These are phyloP conservation scores for Pyrgilauda ruficollis DNA, from an alignment of 2,113 vertebrate species.

Conservation along the genomic window DNA sequence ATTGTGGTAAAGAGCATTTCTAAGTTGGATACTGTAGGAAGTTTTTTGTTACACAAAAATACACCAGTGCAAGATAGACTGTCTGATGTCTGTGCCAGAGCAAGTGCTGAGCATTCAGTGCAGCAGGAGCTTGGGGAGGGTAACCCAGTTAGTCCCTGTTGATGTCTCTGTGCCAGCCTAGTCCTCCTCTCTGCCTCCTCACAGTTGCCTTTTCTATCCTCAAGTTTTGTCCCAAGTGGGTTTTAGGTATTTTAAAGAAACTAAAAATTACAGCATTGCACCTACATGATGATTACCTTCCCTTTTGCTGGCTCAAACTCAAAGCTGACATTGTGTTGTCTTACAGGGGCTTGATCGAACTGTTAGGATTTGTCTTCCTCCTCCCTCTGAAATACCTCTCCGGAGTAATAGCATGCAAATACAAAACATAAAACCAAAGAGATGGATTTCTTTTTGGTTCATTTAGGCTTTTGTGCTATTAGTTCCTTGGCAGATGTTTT, in stretches of 20 bases:
- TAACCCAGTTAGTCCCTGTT: neutral
- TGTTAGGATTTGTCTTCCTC: neutral
- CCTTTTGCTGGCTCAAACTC: neutral
- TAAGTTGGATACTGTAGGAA: neutral
- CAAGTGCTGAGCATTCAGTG: neutral
- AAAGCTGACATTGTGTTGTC: neutral
- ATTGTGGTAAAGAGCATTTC: conserved; percentile 8
- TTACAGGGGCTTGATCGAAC: neutral
- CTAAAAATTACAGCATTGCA: neutral
- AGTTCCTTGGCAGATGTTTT: conserved; percentile 41
- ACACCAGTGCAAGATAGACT: neutral
- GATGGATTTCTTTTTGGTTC: neutral
- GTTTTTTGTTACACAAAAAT: neutral
- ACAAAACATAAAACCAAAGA: neutral
- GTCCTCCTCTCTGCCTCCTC: neutral
- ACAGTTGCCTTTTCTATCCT: neutral
- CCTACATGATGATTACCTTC: neutral
- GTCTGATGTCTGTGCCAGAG: neutral
- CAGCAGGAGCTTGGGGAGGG: neutral
- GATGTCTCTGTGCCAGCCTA: neutral
- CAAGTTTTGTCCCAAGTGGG: neutral
- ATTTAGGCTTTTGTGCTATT: neutral
- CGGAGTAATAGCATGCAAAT: neutral
- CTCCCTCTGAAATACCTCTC: neutral
- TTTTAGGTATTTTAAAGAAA: conserved; percentile 57